Conservation (phyloP, 2,888 invertebrate species). For the Gortyna flavago region DNA sequence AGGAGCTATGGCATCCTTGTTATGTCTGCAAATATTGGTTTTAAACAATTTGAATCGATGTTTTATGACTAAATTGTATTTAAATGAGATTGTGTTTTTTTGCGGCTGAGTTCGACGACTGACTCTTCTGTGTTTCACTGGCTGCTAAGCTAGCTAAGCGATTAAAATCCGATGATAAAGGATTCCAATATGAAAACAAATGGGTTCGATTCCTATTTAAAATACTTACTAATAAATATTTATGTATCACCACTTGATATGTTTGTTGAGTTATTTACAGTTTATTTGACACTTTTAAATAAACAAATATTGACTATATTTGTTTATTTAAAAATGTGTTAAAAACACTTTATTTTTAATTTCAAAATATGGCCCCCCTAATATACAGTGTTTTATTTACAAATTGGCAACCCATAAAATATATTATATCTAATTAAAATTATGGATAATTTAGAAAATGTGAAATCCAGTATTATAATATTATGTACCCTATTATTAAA, state of each 20-base stretch:
- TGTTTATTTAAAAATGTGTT: too few relatives aligned
- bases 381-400: conserved; percentile 12
- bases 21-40: neutral
- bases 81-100: neutral
- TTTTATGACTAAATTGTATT: neutral
- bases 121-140: neutral
- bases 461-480: conserved; percentile 60
- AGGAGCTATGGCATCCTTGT: neutral
- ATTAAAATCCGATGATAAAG: neutral
- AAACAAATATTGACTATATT: neutral
- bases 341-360: neutral
- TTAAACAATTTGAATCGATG: neutral
- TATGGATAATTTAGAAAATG: conserved; percentile 15
- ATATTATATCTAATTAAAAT: conserved; percentile 41
- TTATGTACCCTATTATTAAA: conserved; percentile 72
- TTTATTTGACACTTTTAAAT: neutral
- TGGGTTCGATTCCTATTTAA: conserved; percentile 38
- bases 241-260: neutral
- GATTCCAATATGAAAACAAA: neutral
- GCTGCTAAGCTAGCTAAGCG: neutral
- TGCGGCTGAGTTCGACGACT: neutral
- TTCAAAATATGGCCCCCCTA: neutral
- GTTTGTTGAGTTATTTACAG: neutral
- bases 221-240: neutral
- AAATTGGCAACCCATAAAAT: conserved; percentile 33